These are phyloP conservation scores for Lydus trimaculatus DNA, from an alignment of 2,888 invertebrate genomes.

Conservation along the genomic window DNA sequence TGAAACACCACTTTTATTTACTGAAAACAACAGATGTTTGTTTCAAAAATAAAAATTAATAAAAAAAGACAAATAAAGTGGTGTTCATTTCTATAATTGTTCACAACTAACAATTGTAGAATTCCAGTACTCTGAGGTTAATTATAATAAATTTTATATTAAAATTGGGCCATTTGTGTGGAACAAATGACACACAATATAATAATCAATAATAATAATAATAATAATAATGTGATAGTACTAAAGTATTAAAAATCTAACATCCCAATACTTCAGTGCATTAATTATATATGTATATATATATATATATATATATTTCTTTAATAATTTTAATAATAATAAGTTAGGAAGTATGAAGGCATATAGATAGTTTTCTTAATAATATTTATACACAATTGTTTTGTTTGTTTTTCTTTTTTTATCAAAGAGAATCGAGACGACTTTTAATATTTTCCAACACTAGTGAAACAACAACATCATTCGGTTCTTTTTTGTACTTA, in stretches of 20 bases:
- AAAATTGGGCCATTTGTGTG: neutral
- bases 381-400: conserved; percentile 53
- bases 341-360: conserved; percentile 63
- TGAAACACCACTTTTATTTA: conserved; percentile 23
- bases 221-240: conserved; percentile 60
- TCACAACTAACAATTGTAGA: conserved; percentile 28
- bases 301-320: conserved; percentile 31
- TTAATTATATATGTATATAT: conserved; percentile 56
- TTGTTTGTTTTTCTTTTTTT: conserved; percentile 50
- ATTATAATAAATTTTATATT: neutral
- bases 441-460: conserved; percentile 5
- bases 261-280: conserved; percentile 63
- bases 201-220: conserved; percentile 59
- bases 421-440: conserved; percentile 52
- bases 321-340: conserved; percentile 49
- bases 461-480: neutral
- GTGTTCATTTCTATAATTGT: conserved; percentile 18
- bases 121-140: conserved; percentile 52
- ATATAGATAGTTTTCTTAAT: conserved; percentile 59
- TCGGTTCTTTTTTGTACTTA: neutral
- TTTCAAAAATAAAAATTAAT: neutral
- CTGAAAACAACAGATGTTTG: too few relatives aligned
- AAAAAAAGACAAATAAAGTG: conserved; percentile 21
- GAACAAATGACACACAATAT: neutral
- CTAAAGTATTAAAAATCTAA: conserved; percentile 63